Conservation (phyloP, 2,113 vertebrate species). For the Ondatra zibethicus region DNA sequence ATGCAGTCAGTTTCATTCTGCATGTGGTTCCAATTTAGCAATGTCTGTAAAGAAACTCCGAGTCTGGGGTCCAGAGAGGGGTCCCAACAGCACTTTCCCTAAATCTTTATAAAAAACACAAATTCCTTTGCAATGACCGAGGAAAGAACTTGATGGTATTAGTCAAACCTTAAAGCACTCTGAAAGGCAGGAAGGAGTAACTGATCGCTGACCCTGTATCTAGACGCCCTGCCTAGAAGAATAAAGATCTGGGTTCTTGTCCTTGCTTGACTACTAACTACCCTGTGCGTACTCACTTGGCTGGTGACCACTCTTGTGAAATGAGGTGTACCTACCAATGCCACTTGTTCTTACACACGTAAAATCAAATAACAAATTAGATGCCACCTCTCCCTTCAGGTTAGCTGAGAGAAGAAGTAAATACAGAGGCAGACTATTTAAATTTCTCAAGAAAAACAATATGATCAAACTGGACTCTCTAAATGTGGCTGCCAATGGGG, state of each 20-base stretch:
- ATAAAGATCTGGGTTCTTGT: not conserved
- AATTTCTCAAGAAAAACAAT: not conserved
- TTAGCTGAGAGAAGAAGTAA: not conserved
- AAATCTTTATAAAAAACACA: conserved; percentile 24
- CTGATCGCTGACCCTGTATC: not conserved
- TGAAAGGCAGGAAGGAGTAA: not conserved
- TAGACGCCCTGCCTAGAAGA: not conserved
- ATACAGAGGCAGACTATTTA: not conserved
- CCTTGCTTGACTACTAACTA: not conserved
- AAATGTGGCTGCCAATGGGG: too few species aligned
- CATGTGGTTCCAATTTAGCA: not conserved
- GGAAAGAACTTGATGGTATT: not conserved
- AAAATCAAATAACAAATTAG: conserved; percentile 39
- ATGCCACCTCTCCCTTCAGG: not conserved
- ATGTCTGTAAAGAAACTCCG: not conserved
- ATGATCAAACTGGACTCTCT: too few species aligned
- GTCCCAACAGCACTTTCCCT: conserved; percentile 34
- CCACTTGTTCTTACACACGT: not conserved
- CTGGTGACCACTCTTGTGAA: not conserved
- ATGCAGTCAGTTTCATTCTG: conserved; percentile 26
- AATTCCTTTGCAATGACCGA: not conserved
- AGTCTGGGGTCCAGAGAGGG: not conserved
- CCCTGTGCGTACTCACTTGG: not conserved
- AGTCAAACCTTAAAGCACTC: not conserved
- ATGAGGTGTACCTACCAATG: not conserved